A percentile compares a stretch with the other conserved stretches of the same genome.
These are phyloP conservation scores for Malacosoma neustria DNA, from an alignment of 2,888 invertebrate genomes.

Conservation along the genomic window DNA sequence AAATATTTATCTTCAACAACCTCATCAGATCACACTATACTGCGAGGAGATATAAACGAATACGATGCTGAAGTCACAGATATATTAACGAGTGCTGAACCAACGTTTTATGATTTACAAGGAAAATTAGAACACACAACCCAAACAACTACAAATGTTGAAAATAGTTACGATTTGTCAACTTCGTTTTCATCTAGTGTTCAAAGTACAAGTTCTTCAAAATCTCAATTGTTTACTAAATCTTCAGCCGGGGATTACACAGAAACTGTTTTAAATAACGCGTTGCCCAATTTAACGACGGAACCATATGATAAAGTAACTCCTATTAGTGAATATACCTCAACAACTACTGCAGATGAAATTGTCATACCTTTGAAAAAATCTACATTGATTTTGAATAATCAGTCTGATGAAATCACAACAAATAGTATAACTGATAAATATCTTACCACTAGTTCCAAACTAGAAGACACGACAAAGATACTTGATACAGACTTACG, in stretches of 20 bases:
- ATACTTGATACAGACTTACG: background rate
- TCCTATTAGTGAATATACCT: background rate
- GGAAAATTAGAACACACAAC: background rate
- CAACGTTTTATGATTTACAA: background rate
- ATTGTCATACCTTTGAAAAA: background rate
- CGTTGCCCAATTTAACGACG: background rate
- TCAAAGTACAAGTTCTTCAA: background rate
- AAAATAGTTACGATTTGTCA: background rate
- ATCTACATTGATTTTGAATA: background rate
- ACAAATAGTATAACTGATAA: background rate
- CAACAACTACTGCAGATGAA: too few species aligned
- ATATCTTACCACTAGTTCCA: background rate
- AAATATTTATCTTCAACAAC: background rate
- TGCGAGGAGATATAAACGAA: background rate
- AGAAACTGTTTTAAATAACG: background rate
- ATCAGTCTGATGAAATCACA: background rate
- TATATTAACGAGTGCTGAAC: too few species aligned
- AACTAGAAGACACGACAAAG: background rate
- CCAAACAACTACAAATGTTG: background rate
- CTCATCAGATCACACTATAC: background rate
- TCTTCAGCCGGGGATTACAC: background rate
- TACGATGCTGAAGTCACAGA: background rate
- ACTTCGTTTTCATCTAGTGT: background rate
- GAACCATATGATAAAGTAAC: slow-evolving; percentile 3
- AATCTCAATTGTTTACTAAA: background rate